Base-by-base conservation (phyloP, 2,797 vertebrate species). In the Trematomus bernacchii region DNA sequence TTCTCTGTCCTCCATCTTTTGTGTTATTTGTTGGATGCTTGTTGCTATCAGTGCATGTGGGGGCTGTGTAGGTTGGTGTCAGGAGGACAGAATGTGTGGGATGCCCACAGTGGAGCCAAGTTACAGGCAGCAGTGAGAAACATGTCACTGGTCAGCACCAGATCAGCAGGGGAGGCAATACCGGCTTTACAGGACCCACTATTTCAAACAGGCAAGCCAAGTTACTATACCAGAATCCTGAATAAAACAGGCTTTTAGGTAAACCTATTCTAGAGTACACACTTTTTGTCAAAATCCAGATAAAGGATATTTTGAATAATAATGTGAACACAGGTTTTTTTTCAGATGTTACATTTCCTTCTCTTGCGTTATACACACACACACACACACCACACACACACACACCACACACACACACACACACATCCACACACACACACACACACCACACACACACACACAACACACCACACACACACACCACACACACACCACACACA, bases 71-170 rank as follows among this genome's bases (percentile, higher is more conserved):
- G 74, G 74, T 1, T 37, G 66, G 2, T 52, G 67, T 76, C 68
- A 73, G 67, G 37, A 65, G 61, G 61, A 71, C 74, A 76, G 46
- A 71, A 66, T 44, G 51, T 76, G 85, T 73, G 65, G 64, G 79
- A 70, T 15, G 43, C 37, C 21, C 37, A 15, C 14, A 15, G 16
- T 50, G 42, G 66, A 71, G 69, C 53, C 50, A 30, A 58, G 50
- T 48, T 40, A 76, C 5, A 46, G 46, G 69, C 70, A 54, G 47
- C 69, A 62, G 33, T 10, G 9, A 59, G 51, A 52, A 71, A 72
- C 27, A 8, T 66, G 67, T 72, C 42, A 66, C 21, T 53, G 73
- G 67, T 76, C 44, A 57, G 15, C 66, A 63, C 5, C 68, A 60
- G 48, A 43, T 58, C 50, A 33, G 54, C 19, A 14, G 42, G n/a